Percentiles rank a stretch among this genome's conserved stretches.
These are phyloP conservation scores for Hemibagrus guttatus DNA, from an alignment of 2,797 vertebrate genomes.

Conservation along the genomic window DNA sequence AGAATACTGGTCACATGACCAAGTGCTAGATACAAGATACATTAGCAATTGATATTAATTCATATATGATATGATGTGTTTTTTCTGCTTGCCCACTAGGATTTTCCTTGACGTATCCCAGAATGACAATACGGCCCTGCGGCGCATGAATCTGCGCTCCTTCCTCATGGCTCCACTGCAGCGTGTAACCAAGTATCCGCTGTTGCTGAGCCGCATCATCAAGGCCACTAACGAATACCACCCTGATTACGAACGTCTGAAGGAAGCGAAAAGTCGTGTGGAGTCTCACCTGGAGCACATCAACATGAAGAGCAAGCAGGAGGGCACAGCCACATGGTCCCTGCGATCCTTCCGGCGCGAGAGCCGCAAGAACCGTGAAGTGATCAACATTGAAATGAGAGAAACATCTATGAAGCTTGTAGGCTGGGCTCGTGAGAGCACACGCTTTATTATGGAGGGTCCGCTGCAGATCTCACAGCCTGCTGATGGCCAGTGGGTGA, in stretches of 20 bases:
- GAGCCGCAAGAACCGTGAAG: slow-evolving; percentile 89
- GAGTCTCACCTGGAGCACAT: slow-evolving; percentile 94
- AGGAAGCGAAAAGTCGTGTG: slow-evolving; percentile 89
- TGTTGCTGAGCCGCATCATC: slow-evolving; percentile 87
- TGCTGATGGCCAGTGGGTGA: slow-evolving; percentile 87
- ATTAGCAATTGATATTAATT: neutral
- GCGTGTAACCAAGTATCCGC: slow-evolving; percentile 89
- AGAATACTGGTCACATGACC: neutral
- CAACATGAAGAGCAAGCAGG: slow-evolving; percentile 93
- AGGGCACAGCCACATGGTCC: slow-evolving; percentile 85
- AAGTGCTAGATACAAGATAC: neutral
- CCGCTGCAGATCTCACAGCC: slow-evolving; percentile 87
- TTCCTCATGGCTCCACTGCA: slow-evolving; percentile 93
- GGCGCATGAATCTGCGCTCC: slow-evolving; percentile 90
- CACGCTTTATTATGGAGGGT: slow-evolving; percentile 89
- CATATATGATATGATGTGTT: neutral
- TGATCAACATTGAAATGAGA: slow-evolving; percentile 89
- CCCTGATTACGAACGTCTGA: slow-evolving; percentile 82
- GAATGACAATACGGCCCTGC: slow-evolving; percentile 89
- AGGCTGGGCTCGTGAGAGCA: slow-evolving; percentile 87
- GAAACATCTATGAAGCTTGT: slow-evolving; percentile 88
- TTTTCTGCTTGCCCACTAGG: slow-evolving; percentile 64
- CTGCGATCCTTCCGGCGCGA: slow-evolving; percentile 89
- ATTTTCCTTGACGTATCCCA: slow-evolving; percentile 93
- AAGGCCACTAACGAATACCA: slow-evolving; percentile 86